A percentile compares a stretch with the other conserved stretches of the same genome.
phyloP scores from a whole-genome alignment of 2,888 invertebrate species.

The Micropterix aruncella region DNA sequence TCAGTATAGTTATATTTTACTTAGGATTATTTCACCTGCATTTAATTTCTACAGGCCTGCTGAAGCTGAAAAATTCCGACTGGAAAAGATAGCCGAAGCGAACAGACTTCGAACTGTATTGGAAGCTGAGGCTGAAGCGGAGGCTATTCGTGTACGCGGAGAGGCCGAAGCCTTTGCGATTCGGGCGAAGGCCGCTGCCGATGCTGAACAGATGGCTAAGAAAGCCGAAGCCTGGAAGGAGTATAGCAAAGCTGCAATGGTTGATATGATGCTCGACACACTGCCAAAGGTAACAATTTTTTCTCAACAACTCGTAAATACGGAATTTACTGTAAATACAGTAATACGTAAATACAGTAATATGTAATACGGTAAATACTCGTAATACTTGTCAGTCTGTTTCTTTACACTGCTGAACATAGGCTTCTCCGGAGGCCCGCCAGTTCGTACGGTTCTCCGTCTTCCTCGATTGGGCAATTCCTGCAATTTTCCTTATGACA shows the following conservation, averaged over 20 bases:
- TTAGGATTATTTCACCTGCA: not conserved
- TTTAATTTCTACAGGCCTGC: conserved; percentile 51
- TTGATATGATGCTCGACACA: conserved; percentile 92
- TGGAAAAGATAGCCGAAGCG: conserved; percentile 92
- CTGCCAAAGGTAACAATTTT: conserved; percentile 87
- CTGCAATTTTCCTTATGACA: too few species aligned
- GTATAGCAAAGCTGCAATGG: conserved; percentile 90
- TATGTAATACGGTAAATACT: too few species aligned
- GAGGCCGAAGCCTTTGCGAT: conserved; percentile 90
- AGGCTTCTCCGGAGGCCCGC: too few species aligned
- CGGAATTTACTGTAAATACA: too few species aligned
- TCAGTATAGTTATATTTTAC: too few species aligned
- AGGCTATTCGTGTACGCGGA: conserved; percentile 68
- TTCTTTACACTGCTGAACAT: too few species aligned
- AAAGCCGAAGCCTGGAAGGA: conserved; percentile 96
- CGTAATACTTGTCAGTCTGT: too few species aligned
- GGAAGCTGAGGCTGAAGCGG: conserved; percentile 92
- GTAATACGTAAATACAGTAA: too few species aligned
- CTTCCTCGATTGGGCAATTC: too few species aligned
- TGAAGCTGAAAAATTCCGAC: conserved; percentile 81
- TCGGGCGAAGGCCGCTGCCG: conserved; percentile 87
- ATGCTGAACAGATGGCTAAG: conserved; percentile 93
- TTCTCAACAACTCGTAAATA: too few species aligned
- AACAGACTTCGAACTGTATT: conserved; percentile 76
- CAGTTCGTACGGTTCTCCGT: too few species aligned